phyloP scores from a whole-genome alignment of 2,113 vertebrate genomes.

The Clarias batrachus region DNA sequence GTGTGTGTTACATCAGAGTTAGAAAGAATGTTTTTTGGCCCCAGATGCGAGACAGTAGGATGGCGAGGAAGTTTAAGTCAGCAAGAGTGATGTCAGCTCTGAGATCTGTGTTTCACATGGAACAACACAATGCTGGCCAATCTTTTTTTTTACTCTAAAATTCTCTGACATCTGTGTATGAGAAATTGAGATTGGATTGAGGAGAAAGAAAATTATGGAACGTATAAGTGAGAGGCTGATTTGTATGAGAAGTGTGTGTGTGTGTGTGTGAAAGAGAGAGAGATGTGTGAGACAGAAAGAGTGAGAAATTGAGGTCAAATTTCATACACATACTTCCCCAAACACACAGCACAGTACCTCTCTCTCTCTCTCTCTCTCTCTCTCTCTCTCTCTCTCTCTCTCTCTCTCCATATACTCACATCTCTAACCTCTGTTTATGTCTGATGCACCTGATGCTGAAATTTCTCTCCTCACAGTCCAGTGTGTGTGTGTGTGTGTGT shows the following conservation, averaged over 20 bases:
- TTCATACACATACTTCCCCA: constrained; percentile 10
- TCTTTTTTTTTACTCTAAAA: constrained; percentile 59
- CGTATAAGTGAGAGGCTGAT: not conserved
- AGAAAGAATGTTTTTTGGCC: not conserved
- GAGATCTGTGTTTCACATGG: constrained; percentile 39
- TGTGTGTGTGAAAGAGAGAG: not conserved
- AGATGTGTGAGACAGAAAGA: not conserved
- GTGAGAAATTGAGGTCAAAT: not conserved
- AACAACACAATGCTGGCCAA: constrained; percentile 59
- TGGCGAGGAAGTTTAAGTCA: not conserved
- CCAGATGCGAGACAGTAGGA: not conserved
- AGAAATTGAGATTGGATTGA: constrained; percentile 29
- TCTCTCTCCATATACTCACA: constrained; percentile 26
- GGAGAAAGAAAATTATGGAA: constrained; percentile 20
- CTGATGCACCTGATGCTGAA: constrained; percentile 5
- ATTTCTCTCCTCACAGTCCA: not conserved
- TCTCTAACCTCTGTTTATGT: constrained; percentile 22
- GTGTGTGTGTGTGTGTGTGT: constrained; percentile 11
- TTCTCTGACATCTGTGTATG: constrained; percentile 57
- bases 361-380: too few species aligned
- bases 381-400: too few species aligned
- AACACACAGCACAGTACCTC: constrained; percentile 46
- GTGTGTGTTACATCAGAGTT: not conserved
- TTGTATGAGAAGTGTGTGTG: not conserved
- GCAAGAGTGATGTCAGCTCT: not conserved